Evolutionary conservation across 1,140 invertebrate genomes (phyloP), one percentile per base, ranked within the genome.

Genomic region (Drosophila pectinifera): DNA sequence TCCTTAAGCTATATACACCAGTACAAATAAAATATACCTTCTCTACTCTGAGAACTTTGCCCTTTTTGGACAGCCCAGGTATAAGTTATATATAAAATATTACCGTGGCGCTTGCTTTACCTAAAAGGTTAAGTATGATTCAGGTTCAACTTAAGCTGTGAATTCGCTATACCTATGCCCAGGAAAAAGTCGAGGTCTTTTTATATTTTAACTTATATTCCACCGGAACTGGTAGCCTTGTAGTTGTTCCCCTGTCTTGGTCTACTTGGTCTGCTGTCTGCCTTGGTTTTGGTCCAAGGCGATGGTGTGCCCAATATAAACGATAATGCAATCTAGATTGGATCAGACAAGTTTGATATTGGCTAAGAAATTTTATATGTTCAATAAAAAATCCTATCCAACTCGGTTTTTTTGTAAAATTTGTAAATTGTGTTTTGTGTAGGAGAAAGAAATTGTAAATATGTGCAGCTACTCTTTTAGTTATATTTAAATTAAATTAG

Each of bases 231-330:
- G 26, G n/a, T 16, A 26, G 31, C 22, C 20, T 49, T 61, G 57
- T 26, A 49, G 57, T 61, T n/a, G n/a, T n/a, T n/a, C n/a, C n/a
- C n/a, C n/a, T n/a, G n/a, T 39, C 45, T 10, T 24, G 31, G 31
- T 24, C 16, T 26, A 18, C 0, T 61, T 38, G 16, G 22, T 3
- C 6, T 61, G 31, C 14, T 61, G 10, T 10, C 13, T 20, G 42
- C 20, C 16, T 11, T 24, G n/a, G 22, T 11, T 14, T 6, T 49
- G 45, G 22, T 16, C n/a, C 20, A 61, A 1, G 22, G 18, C 18
- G 6, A 14, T 4, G n/a, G n/a, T n/a, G n/a, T n/a, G n/a, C n/a
- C n/a, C n/a, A 14, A 53, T 6, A 16, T 0, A 0, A 62, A 62
- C 20, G 10, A 26, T 5, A 62, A 58, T 11, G 8, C 8, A 31